Evolutionary conservation across 2,113 vertebrate genomes (phyloP).

Genomic region (Peromyscus polionotus): DNA sequence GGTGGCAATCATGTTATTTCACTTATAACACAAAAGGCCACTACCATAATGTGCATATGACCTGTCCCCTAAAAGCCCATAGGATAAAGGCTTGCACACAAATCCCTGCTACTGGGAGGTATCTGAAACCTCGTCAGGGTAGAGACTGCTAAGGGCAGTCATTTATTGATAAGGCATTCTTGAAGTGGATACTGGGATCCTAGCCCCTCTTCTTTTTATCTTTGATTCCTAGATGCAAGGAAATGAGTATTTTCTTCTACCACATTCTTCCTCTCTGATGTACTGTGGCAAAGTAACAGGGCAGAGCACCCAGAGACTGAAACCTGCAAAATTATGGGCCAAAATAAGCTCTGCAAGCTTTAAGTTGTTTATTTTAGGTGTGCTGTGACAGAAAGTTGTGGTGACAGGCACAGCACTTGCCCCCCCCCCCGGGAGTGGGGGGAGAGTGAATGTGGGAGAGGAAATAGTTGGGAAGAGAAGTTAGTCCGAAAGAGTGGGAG

Average conservation of each 20-base stretch:
- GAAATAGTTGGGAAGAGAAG: background rate
- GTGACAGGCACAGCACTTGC: background rate
- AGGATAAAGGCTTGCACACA: background rate
- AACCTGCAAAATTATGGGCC: background rate
- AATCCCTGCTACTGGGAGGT: background rate
- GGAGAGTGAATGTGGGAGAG: background rate
- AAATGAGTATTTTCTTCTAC: too few species aligned
- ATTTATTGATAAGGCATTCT: background rate
- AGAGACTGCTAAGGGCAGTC: too few species aligned
- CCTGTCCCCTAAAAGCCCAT: background rate
- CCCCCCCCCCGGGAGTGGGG: background rate
- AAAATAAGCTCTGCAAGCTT: background rate
- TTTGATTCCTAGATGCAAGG: background rate
- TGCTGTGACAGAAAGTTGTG: background rate
- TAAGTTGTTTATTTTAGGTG: background rate
- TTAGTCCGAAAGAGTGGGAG: background rate
- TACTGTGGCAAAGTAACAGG: too few species aligned
- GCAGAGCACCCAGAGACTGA: background rate
- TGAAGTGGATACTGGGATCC: background rate
- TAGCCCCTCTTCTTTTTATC: background rate
- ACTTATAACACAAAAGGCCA: background rate
- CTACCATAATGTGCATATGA: background rate
- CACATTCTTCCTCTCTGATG: rapidly evolving
- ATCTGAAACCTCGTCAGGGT: background rate
- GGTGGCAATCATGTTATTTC: background rate